Evolutionary conservation across 37 sponge, comb jelly and placozoan genomes (phyloP).

Genomic region (Bolinopsis microptera): DNA sequence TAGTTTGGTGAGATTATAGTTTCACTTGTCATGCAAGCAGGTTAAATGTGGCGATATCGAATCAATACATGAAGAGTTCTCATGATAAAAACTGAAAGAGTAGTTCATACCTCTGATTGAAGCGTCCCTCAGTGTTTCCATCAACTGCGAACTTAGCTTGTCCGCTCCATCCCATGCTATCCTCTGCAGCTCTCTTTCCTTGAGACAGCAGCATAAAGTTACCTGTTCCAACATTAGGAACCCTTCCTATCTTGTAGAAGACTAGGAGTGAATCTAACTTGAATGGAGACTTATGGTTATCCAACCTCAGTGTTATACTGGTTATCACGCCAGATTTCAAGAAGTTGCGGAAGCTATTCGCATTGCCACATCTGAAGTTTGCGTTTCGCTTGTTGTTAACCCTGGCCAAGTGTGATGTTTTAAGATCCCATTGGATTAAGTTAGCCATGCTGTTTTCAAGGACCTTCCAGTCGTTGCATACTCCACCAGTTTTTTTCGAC

Average conservation of each 20-base stretch:
- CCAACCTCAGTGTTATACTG: neutral
- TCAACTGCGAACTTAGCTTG: neutral
- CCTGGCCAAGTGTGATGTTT: neutral
- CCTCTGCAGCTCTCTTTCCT: neutral
- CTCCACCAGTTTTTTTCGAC: neutral
- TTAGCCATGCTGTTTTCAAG: neutral
- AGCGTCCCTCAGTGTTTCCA: neutral
- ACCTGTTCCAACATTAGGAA: neutral
- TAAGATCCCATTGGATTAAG: neutral
- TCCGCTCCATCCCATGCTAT: neutral
- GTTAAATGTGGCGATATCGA: too few species aligned
- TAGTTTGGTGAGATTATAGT: neutral
- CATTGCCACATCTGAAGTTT: neutral
- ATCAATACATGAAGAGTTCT: neutral
- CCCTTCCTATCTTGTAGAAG: neutral
- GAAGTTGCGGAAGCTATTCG: neutral
- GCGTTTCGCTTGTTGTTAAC: neutral
- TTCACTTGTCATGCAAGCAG: neutral
- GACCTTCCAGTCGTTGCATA: neutral
- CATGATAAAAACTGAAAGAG: neutral
- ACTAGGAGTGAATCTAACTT: neutral
- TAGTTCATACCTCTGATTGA: neutral
- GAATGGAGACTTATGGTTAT: neutral
- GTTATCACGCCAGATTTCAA: neutral
- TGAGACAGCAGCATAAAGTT: slow-evolving; percentile 13